Evolutionary conservation across 2,888 invertebrate genomes (phyloP).

Genomic region (Eretmocerus hayati): DNA sequence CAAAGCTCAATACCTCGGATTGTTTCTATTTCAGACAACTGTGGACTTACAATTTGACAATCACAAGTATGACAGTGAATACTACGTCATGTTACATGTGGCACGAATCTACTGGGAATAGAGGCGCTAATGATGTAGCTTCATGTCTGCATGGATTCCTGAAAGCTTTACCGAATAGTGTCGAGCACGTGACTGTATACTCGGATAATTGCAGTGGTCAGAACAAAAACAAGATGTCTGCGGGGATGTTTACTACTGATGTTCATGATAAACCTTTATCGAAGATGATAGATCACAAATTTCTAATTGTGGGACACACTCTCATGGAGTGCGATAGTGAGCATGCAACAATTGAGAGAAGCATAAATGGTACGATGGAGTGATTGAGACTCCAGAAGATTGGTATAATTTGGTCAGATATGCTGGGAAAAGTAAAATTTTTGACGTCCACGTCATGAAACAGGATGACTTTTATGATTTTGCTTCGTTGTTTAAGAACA

Average conservation of each 20-base stretch:
- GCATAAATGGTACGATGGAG: slow-evolving; percentile 1
- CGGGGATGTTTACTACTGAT: slow-evolving; percentile 24
- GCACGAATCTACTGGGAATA: not conserved
- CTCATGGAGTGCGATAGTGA: slow-evolving; percentile 15
- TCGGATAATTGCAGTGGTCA: slow-evolving; percentile 24
- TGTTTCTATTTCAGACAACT: not conserved
- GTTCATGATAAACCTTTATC: slow-evolving; percentile 13
- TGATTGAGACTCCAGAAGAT: slow-evolving; percentile 11
- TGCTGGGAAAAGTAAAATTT: slow-evolving; percentile 1
- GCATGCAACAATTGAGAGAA: slow-evolving; percentile 9
- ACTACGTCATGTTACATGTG: not conserved
- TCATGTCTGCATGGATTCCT: not conserved
- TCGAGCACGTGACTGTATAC: not conserved
- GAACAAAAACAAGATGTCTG: slow-evolving; percentile 27
- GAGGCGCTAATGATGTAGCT: not conserved
- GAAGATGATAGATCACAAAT: slow-evolving; percentile 14
- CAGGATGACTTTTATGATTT: not conserved
- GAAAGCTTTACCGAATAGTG: not conserved
- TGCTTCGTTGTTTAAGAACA: not conserved
- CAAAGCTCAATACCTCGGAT: not conserved
- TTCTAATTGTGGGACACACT: slow-evolving; percentile 12
- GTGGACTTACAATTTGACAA: not conserved
- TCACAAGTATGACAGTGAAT: not conserved
- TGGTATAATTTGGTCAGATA: slow-evolving; percentile 9
- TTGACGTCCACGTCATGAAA: not conserved